Evolutionary conservation across 2,113 vertebrate species (phyloP).

Genomic region (Caretta caretta): DNA sequence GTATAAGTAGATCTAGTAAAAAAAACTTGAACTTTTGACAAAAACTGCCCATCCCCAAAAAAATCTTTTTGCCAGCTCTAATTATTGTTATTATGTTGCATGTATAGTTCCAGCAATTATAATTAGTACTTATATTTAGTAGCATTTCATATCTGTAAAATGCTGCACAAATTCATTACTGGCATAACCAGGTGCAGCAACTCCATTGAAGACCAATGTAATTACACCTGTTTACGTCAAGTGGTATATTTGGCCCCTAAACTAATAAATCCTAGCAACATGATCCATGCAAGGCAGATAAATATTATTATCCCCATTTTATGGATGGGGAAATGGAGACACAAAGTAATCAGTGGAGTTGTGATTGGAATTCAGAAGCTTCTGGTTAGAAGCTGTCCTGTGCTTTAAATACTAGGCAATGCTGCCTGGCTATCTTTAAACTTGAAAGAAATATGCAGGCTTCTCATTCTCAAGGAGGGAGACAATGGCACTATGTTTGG

Average conservation of each 20-base stretch:
- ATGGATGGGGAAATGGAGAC: background rate
- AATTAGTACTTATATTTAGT: background rate
- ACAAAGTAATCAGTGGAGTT: background rate
- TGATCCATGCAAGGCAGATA: background rate
- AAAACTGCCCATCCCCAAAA: background rate
- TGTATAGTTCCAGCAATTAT: background rate
- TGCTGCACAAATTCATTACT: background rate
- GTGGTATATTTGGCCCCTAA: accelerated
- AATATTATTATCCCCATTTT: accelerated
- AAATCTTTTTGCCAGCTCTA: background rate
- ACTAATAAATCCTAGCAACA: accelerated
- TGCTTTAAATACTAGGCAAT: accelerated
- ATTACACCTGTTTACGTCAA: background rate
- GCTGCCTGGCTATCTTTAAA: accelerated
- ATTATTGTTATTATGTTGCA: background rate
- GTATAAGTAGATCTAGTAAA: background rate
- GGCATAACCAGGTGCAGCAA: background rate
- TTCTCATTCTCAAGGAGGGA: background rate
- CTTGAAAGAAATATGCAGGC: background rate
- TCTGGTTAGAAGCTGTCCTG: background rate
- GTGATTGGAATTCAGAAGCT: background rate
- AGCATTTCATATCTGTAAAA: background rate
- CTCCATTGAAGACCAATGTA: background rate
- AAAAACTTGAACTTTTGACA: background rate
- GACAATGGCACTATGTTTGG: background rate